Conservation (phyloP, 2,888 invertebrate species). For the Drosophila seclusa region DNA sequence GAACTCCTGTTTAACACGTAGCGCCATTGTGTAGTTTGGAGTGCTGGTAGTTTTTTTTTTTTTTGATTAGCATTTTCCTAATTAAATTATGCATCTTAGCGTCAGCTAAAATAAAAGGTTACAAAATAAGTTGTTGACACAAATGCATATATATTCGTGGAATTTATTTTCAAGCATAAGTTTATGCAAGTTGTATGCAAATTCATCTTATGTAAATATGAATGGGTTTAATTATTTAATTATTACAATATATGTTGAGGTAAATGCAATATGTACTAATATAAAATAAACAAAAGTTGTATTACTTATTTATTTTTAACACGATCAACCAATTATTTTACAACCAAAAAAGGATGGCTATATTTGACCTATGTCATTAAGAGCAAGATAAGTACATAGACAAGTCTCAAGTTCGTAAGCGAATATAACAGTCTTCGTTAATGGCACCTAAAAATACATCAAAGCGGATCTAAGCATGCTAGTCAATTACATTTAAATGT, state of each 20-base stretch:
- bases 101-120: background rate
- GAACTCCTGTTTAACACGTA: conserved; percentile 44
- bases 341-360: too few relatives aligned
- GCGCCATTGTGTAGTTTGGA: conserved; percentile 14
- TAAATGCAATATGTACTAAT: background rate
- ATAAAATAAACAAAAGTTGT: background rate
- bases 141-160: conserved; percentile 17
- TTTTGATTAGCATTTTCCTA: conserved; percentile 15
- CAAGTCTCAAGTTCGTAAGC: conserved; percentile 39
- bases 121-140: conserved; percentile 2
- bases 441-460: conserved; percentile 67
- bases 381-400: conserved; percentile 15
- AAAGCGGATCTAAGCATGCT: conserved; percentile 53
- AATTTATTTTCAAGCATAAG: conserved; percentile 3
- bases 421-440: conserved; percentile 52
- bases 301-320: background rate
- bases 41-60: background rate
- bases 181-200: conserved; percentile 31
- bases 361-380: background rate
- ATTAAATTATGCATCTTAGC: conserved; percentile 44
- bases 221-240: conserved; percentile 27
- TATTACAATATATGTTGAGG: background rate
- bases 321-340: background rate
- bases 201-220: conserved; percentile 30
- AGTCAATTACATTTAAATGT: conserved; percentile 57